Conservation (phyloP, 92 coral and sea anemone genomes). For the Muricea muricata region DNA sequence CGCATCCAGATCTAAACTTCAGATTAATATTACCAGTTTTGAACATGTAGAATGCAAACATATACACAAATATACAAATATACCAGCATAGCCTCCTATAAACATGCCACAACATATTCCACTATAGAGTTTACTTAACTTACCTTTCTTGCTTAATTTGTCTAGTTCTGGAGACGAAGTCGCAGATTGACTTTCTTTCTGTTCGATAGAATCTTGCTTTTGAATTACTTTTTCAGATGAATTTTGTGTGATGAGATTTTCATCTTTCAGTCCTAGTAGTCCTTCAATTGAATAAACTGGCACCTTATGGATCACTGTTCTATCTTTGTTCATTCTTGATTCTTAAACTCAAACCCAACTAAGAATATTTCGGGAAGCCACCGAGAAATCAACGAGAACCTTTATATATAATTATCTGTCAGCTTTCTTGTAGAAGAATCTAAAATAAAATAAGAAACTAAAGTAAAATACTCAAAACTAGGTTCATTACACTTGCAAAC, state of each 20-base stretch:
- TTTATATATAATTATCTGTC: not conserved
- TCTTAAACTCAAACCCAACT: not conserved
- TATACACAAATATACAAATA: too few species aligned
- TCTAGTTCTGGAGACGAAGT: not conserved
- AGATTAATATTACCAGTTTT: too few species aligned
- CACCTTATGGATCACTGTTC: conserved; percentile 13
- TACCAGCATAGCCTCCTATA: not conserved
- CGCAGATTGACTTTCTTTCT: not conserved
- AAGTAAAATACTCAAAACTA: not conserved
- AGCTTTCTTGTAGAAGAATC: not conserved
- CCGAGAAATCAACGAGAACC: not conserved
- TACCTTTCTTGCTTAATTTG: not conserved
- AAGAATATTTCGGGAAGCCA: not conserved
- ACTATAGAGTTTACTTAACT: not conserved
- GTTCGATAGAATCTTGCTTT: conserved; percentile 5
- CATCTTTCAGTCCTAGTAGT: conserved; percentile 29
- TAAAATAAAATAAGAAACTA: not conserved
- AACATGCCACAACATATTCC: not conserved
- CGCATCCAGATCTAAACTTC: too few species aligned
- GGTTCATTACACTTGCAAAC: conserved; percentile 28
- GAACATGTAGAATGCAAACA: too few species aligned
- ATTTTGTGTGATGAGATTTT: not conserved
- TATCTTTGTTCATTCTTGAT: conserved; percentile 18
- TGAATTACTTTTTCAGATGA: conserved; percentile 11
- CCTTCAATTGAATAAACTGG: conserved; percentile 47